phyloP scores from a whole-genome alignment of 2,888 invertebrate genomes.

The Mimachlamys varia region DNA sequence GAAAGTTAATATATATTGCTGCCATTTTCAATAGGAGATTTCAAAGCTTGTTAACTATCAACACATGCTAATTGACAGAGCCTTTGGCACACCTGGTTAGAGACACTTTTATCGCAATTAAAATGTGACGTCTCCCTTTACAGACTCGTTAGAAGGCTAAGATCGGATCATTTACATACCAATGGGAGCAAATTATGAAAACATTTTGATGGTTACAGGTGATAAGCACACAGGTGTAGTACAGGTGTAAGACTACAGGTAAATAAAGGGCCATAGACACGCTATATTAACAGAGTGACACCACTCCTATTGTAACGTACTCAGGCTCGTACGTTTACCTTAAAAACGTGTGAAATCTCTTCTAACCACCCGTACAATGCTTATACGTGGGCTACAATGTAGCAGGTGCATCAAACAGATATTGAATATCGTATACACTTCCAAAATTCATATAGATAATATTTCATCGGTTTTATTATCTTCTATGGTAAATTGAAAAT shows the following conservation, averaged over 20 bases:
- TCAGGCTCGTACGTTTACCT: background rate
- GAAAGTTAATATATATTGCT: background rate
- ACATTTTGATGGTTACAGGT: conserved; percentile 30
- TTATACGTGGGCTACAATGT: background rate
- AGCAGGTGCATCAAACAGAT: background rate
- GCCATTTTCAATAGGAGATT: background rate
- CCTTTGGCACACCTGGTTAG: conserved; percentile 31
- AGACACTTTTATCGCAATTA: conserved; percentile 18
- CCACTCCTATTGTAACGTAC: background rate
- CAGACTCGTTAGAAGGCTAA: background rate
- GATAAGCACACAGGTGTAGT: conserved; percentile 12
- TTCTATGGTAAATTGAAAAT: background rate
- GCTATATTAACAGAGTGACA: conserved; percentile 19
- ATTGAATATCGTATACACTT: conserved; percentile 1
- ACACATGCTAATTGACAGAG: conserved; percentile 9
- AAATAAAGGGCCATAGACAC: background rate
- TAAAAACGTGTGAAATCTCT: background rate
- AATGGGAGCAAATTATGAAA: conserved; percentile 28
- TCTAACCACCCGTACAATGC: background rate
- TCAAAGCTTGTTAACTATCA: background rate
- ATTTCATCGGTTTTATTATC: background rate
- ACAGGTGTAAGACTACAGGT: conserved; percentile 29
- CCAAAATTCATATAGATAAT: background rate
- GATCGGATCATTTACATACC: conserved; percentile 29
- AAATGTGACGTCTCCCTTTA: conserved; percentile 34